Base-by-base conservation (phyloP, 92 coral and sea anemone species). In the Metridium senile region DNA sequence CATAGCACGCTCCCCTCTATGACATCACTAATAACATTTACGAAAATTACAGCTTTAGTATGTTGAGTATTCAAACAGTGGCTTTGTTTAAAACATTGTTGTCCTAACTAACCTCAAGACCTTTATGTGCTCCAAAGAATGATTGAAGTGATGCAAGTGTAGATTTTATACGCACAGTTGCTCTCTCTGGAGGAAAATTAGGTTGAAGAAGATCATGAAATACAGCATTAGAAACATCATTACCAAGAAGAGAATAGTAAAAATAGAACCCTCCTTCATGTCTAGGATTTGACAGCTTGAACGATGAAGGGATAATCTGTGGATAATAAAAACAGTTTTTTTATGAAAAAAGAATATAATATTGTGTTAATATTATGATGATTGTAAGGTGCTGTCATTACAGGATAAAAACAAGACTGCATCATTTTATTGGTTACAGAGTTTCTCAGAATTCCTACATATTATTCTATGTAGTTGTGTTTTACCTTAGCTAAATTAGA, bases 401-500 rank as follows among this genome's bases (percentile, higher is more conserved):
- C 45, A 2, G 28, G 21, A 66, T 17, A 32, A n/a, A 10, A 9
- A 4, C 49, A 39, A 39, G 49, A n/a, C n/a, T n/a, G n/a, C n/a
- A n/a, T n/a, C n/a, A n/a, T n/a, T n/a, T n/a, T n/a, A n/a, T n/a
- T n/a, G n/a, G n/a, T n/a, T n/a, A n/a, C n/a, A n/a, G n/a, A n/a
- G n/a, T n/a, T n/a, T n/a, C n/a, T n/a, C n/a, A n/a, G n/a, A n/a
- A n/a, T n/a, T n/a, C n/a, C n/a, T n/a, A n/a, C n/a, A n/a, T n/a
- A n/a, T n/a, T n/a, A n/a, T n/a, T n/a, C n/a, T n/a, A n/a, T n/a
- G n/a, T n/a, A n/a, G n/a, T n/a, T n/a, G n/a, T n/a, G n/a, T n/a
- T n/a, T n/a, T 69, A 95, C 99, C 96, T 95, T 92, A 34, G 97
- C 97, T 46, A 95, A 78, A 72, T 95, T 95, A 49, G 94, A 90